Evolutionary conservation across 2,797 vertebrate species (phyloP), one percentile per base, ranked within the genome.

Genomic region (Neosilurus hyrtlii): DNA sequence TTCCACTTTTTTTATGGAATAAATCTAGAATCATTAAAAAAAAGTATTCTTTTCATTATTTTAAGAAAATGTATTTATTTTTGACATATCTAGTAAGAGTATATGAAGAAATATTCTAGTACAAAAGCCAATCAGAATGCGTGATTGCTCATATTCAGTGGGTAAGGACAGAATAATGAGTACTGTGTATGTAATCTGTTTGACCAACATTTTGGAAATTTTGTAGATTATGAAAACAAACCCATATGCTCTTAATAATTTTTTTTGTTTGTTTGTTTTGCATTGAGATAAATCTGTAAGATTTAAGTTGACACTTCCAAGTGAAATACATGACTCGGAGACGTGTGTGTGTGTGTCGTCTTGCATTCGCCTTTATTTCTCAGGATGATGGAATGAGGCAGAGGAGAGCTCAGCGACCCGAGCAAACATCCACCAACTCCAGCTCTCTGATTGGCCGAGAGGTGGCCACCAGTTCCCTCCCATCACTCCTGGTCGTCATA

Each of bases 401-500:
- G 94, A 96, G 97, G 92, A 98, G 97, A 95, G 90, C 92, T 86
- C 93, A 95, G 1, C 96, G 95, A 89, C 92, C 95, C 74, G 97
- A 98, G 88, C 96, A 97, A 93, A 91, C 94, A 91, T 88, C 96
- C 86, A 91, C 95, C 90, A 91, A 95, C 94, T 91, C 94, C 86
- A 93, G 89, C 88, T 85, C 87, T 90, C 91, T 95, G 87, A 92
- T 96, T 84, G 94, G 95, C 91, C 95, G 96, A 92, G 97, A 98
- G 86, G 93, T 95, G 84, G 93, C 93, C 90, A 87, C 94, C 89
- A 94, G 95, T 91, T 96, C 97, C 92, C 95, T 99, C 90, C 97
- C 98, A 89, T 99, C 97, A 79, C 97, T 99, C 90, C 96, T 98
- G 84, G 98, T 99, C 90, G 96, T 99, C 91, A 98, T 99, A 94